Evolutionary conservation across 2,113 vertebrate species (phyloP), one percentile per base, ranked within the genome.

Genomic region (Pseudorhombus dupliciocellatus): DNA sequence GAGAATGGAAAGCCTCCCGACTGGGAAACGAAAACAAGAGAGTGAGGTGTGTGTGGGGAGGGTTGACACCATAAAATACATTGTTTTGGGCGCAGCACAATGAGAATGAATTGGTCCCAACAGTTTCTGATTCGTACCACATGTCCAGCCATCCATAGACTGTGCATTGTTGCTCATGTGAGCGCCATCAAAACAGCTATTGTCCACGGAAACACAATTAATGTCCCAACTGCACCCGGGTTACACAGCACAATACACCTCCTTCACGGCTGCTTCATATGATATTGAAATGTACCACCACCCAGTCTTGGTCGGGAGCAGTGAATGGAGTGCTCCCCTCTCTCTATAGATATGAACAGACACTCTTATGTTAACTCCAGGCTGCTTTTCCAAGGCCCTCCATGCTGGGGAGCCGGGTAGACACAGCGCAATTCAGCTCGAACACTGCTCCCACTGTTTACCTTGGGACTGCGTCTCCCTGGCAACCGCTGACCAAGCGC

Each of bases 391-490:
- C 81, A 55, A 55, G 82, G 83, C 78, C 72, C 70, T 88, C 66
- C 59, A 81, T 77, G 75, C 62, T 51, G 72, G 64, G 61, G 65
- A 69, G 44, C n/a, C 48, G 56, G 71, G 48, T 3, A 69, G 79
- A 93, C 92, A 93, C 86, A 88, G 84, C 67, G 65, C 64, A 71
- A 92, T 94, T 94, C 92, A 94, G 86, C 87, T 80, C 46, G n/a
- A 91, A 94, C 93, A 94, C 93, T 92, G 91, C 73, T 70, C 67
- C 86, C 70, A 89, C 92, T 94, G 93, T 94, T 94, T 92, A 92
- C 89, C 85, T 85, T 87, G 82, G 80, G 57, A 30, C 72, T 31
- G 51, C n/a, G 73, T 93, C 76, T 55, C 91, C 83, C 1, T 90
- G 85, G 90, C 72, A 83, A 92, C 83, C 82, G 64, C 50, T 42